Evolutionary conservation across 1,140 invertebrate species (phyloP), one percentile per base, ranked within the genome.

Genomic region (Pantala flavescens): DNA sequence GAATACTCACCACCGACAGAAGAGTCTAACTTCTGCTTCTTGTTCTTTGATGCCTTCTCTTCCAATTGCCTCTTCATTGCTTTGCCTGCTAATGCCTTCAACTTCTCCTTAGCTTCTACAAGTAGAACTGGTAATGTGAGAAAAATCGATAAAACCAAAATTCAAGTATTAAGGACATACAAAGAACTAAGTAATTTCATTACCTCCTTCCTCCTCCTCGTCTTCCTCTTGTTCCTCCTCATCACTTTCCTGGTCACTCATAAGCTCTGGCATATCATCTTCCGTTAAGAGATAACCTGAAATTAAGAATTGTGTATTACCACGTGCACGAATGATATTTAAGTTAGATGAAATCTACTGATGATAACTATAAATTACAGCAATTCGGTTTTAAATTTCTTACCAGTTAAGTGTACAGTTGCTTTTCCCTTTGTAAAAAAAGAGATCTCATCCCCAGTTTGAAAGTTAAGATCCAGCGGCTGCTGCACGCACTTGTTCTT

Each of bases 381-480:
- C n/a, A n/a, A n/a, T n/a, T 63, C 49, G 5, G 49, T 63, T 21
- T 7, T 21, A 63, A 63, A 63, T 19, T 11, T 28, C 49, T 28
- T 14, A 72, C 76, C 76, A 11, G 76, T 73, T 0, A 76, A 36
- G 70, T 76, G 76, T n/a, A 76, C 63, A 10, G 43, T 79, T 79
- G 82, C 82, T 77, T 80, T 78, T 23, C 84, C 84, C 74, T 79
- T 81, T 0, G 82, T 73, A 74, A 78, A 83, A 75, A 86, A 83
- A 0, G 79, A 81, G 1, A 86, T 76, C 42, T 81, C 77, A 76
- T 85, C 83, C 23, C 84, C 85, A 71, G 79, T 78, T 42, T 79
- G 80, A 77, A 86, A 86, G 73, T 81, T 82, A 5, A 85, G 78
- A 77, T 85, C 83, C 11, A 86, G 78, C 0, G 79, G 74, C 70